Evolutionary conservation across 2,888 invertebrate species (phyloP).

Genomic region (Copidosoma aretas): DNA sequence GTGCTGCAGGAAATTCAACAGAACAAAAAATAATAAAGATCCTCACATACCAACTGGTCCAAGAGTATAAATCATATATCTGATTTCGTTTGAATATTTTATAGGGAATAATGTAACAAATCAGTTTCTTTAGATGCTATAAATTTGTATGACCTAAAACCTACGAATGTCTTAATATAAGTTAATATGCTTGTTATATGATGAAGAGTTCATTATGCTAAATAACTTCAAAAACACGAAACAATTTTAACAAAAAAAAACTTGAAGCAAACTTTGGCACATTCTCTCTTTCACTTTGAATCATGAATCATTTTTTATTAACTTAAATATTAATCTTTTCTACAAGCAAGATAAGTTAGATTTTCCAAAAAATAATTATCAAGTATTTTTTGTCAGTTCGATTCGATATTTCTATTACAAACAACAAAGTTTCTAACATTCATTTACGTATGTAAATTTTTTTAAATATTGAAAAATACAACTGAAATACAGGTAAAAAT

Average conservation of each 20-base stretch:
- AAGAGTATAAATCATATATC: slow-evolving; percentile 16
- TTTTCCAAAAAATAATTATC: background rate
- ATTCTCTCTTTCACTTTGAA: slow-evolving; percentile 27
- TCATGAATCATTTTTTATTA: slow-evolving; percentile 24
- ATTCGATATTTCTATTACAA: no score
- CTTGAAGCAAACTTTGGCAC: slow-evolving; percentile 36
- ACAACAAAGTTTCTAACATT: no score
- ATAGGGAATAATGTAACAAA: slow-evolving; percentile 20
- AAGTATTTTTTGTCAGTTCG: no score
- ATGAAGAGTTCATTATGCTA: slow-evolving; percentile 23
- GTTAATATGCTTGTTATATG: slow-evolving; percentile 20
- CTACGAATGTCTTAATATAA: slow-evolving; percentile 26
- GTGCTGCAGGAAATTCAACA: background rate
- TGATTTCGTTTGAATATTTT: slow-evolving; percentile 9
- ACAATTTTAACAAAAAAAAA: slow-evolving; percentile 22
- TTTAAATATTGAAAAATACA: no score
- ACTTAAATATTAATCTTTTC: slow-evolving; percentile 16
- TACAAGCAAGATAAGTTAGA: slow-evolving; percentile 20
- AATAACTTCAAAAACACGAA: slow-evolving; percentile 12
- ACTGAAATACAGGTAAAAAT: no score
- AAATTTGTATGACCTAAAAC: slow-evolving; percentile 19
- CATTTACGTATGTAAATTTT: no score
- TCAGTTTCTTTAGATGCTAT: slow-evolving; percentile 11
- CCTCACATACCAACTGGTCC: slow-evolving; percentile 13
- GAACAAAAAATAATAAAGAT: slow-evolving; percentile 16